Percentiles rank a stretch among this genome's conserved stretches.
Evolutionary conservation across 2,797 vertebrate species (phyloP).

Genomic region (Prionace glauca): DNA sequence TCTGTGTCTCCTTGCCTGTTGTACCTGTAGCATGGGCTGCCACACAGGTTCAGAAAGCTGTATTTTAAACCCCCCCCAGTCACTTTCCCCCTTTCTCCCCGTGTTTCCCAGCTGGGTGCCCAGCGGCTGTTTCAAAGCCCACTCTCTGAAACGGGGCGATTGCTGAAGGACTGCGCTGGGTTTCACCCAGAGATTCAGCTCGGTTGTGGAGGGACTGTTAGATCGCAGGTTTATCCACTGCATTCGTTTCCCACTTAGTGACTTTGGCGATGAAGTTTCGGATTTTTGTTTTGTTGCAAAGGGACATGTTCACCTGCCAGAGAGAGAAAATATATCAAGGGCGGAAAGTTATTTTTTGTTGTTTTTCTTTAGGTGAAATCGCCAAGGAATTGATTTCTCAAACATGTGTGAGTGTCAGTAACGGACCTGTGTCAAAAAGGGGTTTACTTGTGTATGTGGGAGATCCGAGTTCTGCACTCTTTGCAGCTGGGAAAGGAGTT

Average conservation of each 20-base stretch:
- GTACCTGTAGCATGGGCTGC: background rate
- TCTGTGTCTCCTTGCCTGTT: too few species aligned
- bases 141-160: background rate
- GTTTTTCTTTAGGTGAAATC: background rate
- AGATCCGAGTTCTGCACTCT: background rate
- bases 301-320: background rate
- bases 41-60: background rate
- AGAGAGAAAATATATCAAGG: background rate
- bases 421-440: background rate
- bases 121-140: background rate
- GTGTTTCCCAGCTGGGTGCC: background rate
- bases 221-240: background rate
- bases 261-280: background rate
- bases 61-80: background rate
- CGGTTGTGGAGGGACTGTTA: too few species aligned
- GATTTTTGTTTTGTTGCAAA: too few species aligned
- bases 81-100: background rate
- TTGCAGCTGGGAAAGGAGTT: background rate
- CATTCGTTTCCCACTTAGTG: background rate
- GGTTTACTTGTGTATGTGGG: background rate
- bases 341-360: background rate
- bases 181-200: background rate
- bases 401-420: background rate
- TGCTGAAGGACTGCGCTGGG: background rate
- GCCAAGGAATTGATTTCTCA: background rate